Evolutionary conservation across 2,113 vertebrate species (phyloP).

Genomic region (Damaliscus lunatus): DNA sequence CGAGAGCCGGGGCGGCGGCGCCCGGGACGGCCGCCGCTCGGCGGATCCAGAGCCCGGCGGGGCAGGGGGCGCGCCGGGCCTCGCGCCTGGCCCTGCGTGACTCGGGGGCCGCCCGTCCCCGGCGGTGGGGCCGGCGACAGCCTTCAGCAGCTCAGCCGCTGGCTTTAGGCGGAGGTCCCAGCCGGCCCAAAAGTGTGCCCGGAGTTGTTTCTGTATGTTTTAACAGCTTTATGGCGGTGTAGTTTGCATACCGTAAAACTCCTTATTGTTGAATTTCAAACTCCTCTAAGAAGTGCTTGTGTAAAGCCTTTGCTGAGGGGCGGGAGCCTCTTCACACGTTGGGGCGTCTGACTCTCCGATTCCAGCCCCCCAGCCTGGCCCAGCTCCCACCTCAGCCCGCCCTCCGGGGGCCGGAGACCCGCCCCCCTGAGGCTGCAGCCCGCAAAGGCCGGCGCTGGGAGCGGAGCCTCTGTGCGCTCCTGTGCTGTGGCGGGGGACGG

Average conservation of each 20-base stretch:
- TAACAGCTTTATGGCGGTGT: background rate
- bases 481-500: background rate
- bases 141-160: accelerated
- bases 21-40: background rate
- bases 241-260: accelerated
- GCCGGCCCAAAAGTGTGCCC: accelerated
- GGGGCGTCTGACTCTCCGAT: too few species aligned
- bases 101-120: background rate
- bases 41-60: accelerated
- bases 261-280: too few species aligned
- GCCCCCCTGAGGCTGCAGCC: background rate
- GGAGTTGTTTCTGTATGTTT: background rate
- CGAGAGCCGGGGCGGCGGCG: background rate
- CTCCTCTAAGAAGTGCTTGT: too few species aligned
- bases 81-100: background rate
- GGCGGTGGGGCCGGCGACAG: background rate
- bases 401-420: background rate
- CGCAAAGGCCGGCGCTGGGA: accelerated
- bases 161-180: background rate
- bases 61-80: background rate
- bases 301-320: background rate
- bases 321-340: accelerated
- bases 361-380: background rate
- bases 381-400: too few species aligned
- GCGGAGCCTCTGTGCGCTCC: background rate